Evolutionary conservation across 2,113 vertebrate genomes (phyloP), one percentile per base, ranked within the genome.

Genomic region (Phainopepla nitens): DNA sequence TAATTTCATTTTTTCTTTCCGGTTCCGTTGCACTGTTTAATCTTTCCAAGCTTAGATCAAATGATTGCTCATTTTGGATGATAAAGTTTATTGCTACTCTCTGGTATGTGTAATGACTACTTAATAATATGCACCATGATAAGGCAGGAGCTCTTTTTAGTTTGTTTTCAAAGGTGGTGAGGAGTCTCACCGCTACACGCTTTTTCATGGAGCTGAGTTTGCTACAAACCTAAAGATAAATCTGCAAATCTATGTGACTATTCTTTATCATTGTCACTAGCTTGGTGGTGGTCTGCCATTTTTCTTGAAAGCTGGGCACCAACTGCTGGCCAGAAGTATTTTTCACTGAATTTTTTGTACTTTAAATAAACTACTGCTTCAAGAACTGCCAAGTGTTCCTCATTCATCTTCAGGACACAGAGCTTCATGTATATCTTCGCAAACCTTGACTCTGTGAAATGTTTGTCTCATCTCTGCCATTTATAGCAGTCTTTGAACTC

Each of bases 321-420:
- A 98, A 98, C 98, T 98, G 98, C 98, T 98, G 98, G 97, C 98
- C 98, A 98, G 98, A 98, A 98, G 98, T 98, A 98, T 98, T 98
- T 98, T 98, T 98, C 98, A 98, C 96, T 97, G 98, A 98, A 98
- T 98, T 98, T 98, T 98, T 98, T 98, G 97, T 98, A 98, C 98
- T 99, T 99, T 98, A 99, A 99, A 99, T 99, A 99, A 99, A 99
- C 98, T 97, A 97, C 95, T 98, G 97, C 98, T 98, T 98, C 97
- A 98, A 97, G 96, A 98, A 98, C 97, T 97, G 93, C 97, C 97
- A 97, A 97, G 97, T 98, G 98, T 97, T 98, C 94, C 97, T 98
- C 98, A 98, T 99, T 98, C 98, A 98, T 99, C 98, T 99, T 98
- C 97, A 94, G 95, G 87, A 94, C 90, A 94, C 88, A 94, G 75